These are phyloP conservation scores for Amphiprion ocellaris DNA, from an alignment of 2,113 vertebrate species.

Conservation along the genomic window DNA sequence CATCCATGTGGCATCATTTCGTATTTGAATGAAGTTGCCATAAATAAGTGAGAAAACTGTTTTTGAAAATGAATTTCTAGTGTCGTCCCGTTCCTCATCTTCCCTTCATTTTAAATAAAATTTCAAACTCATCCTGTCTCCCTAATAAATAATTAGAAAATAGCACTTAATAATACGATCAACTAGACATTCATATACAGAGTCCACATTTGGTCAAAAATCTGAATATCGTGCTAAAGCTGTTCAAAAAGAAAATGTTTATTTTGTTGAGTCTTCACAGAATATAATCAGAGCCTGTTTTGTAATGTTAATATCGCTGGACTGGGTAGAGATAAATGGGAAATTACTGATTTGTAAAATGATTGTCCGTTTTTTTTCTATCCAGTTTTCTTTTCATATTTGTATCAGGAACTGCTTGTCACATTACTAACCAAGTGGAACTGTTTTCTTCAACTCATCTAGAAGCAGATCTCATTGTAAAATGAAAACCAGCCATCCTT, in stretches of 20 bases:
- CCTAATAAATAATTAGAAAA: no score
- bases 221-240: background rate
- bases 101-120: no score
- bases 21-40: background rate
- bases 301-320: conserved; percentile 11
- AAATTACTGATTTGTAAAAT: conserved; percentile 55
- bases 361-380: conserved; percentile 6
- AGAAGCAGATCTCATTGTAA: conserved; percentile 23
- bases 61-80: background rate
- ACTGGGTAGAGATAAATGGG: conserved; percentile 27
- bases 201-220: background rate
- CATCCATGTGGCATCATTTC: background rate
- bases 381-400: conserved; percentile 35
- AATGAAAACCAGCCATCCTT: conserved; percentile 15
- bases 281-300: conserved; percentile 25
- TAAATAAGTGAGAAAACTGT: background rate
- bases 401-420: conserved; percentile 45
- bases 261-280: background rate
- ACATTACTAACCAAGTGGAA: conserved; percentile 48
- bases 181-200: background rate
- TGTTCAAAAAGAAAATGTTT: background rate
- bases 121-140: no score
- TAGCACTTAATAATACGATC: background rate
- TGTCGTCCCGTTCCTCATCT: background rate
- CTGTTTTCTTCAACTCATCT: conserved; percentile 26